A percentile compares a stretch with the other conserved stretches of the same genome.
Conservation (phyloP, 2,888 invertebrate genomes). For the Pyrocoelia pectoralis region DNA sequence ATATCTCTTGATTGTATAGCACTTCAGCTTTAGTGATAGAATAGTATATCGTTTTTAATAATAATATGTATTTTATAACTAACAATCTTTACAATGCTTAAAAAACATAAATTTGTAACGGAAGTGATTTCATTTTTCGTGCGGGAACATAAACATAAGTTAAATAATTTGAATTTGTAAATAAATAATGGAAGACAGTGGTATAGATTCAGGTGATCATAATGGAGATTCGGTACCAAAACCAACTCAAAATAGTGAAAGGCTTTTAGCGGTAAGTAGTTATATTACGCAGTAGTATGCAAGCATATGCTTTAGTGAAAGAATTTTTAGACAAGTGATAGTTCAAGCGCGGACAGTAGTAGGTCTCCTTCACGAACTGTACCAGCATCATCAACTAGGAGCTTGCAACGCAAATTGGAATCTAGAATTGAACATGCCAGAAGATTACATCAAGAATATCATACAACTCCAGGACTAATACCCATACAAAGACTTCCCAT, state of each 20-base stretch:
- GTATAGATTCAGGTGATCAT: constrained; percentile 63
- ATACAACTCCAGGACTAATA: constrained; percentile 58
- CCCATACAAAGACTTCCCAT: constrained; percentile 63
- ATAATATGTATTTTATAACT: constrained; percentile 2
- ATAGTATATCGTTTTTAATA: constrained; percentile 3
- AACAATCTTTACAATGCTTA: background rate
- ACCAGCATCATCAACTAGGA: constrained; percentile 48
- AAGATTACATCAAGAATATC: constrained; percentile 60
- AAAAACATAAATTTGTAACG: background rate
- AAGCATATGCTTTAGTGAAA: too few species aligned
- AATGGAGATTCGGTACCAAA: constrained; percentile 55
- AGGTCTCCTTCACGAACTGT: constrained; percentile 51
- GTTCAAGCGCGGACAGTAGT: constrained; percentile 56
- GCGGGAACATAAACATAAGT: constrained; percentile 7
- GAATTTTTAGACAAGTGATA: constrained; percentile 53
- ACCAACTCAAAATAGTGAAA: constrained; percentile 46
- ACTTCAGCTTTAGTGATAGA: constrained; percentile 10
- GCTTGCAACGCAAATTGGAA: constrained; percentile 57
- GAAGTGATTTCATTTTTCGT: background rate
- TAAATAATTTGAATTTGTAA: constrained; percentile 25
- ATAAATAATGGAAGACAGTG: constrained; percentile 62
- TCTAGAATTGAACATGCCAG: constrained; percentile 60
- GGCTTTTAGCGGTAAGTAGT: constrained; percentile 36
- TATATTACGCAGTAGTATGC: too few species aligned
- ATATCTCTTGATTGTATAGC: constrained; percentile 17